Evolutionary conservation across 2,888 invertebrate species (phyloP).

Genomic region (Lasioglossum marginatum): DNA sequence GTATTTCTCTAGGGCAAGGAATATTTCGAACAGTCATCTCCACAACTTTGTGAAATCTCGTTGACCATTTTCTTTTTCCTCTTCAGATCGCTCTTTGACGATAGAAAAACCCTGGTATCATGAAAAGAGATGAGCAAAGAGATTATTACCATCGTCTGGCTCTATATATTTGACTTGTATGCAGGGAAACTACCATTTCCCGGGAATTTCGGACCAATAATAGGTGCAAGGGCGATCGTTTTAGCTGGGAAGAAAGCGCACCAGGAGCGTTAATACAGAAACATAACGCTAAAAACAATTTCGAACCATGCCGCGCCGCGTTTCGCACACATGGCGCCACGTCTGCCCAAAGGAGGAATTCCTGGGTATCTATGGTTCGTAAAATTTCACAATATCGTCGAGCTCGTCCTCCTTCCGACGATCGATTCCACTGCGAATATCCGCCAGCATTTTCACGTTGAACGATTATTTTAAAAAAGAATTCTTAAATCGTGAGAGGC

Average conservation of each 20-base stretch:
- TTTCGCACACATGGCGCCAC: slow-evolving; percentile 69
- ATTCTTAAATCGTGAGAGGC: background rate
- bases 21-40: background rate
- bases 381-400: slow-evolving; percentile 75
- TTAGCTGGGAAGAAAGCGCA: slow-evolving; percentile 50
- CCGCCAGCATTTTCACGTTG: slow-evolving; percentile 9
- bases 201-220: slow-evolving; percentile 44
- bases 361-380: slow-evolving; percentile 64
- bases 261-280: slow-evolving; percentile 76
- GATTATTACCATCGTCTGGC: slow-evolving; percentile 29
- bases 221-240: slow-evolving; percentile 44
- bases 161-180: background rate
- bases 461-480: slow-evolving; percentile 5
- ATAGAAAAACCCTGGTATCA: slow-evolving; percentile 10
- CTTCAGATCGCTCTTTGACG: background rate
- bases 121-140: slow-evolving; percentile 35
- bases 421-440: slow-evolving; percentile 53
- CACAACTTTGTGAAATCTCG: background rate
- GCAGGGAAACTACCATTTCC: slow-evolving; percentile 38
- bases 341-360: slow-evolving; percentile 57
- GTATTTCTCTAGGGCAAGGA: background rate
- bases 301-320: slow-evolving; percentile 55
- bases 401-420: slow-evolving; percentile 39
- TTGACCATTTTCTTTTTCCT: background rate
- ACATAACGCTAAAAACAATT: slow-evolving; percentile 73